phyloP scores from a whole-genome alignment of 2,113 vertebrate species.

The Chloropsis hardwickii region DNA sequence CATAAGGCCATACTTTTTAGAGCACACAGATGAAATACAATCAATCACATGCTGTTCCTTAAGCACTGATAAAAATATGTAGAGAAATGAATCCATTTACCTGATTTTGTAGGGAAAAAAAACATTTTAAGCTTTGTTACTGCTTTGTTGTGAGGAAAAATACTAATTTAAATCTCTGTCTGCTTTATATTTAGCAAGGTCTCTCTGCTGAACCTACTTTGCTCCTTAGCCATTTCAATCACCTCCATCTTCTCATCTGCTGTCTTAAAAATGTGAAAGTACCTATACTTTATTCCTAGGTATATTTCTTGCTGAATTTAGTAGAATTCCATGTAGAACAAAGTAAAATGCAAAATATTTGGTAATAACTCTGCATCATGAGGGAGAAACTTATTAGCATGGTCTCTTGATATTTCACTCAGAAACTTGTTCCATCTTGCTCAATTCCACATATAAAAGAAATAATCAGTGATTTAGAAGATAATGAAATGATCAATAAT shows the following conservation, averaged over 20 bases:
- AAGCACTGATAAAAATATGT: not conserved
- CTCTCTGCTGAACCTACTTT: not conserved
- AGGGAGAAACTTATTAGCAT: not conserved
- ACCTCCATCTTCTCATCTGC: not conserved
- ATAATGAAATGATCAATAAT: not conserved
- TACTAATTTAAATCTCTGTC: not conserved
- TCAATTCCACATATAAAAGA: not conserved
- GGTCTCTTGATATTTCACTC: not conserved
- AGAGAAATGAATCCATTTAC: not conserved
- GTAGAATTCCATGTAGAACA: not conserved
- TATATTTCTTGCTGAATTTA: not conserved
- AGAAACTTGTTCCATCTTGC: not conserved
- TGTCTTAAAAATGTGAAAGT: not conserved
- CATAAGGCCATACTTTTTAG: not conserved
- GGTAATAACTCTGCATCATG: not conserved
- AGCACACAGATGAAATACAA: not conserved
- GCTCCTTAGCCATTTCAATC: not conserved
- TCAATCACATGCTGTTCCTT: not conserved
- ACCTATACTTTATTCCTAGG: not conserved
- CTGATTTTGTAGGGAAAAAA: not conserved
- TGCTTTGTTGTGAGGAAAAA: not conserved
- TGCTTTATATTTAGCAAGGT: not conserved
- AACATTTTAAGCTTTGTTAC: not conserved
- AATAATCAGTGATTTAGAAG: not conserved
- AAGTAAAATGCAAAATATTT: not conserved